Evolutionary conservation across 2,888 invertebrate genomes (phyloP).

Genomic region (Carterocephalus palaemon): DNA sequence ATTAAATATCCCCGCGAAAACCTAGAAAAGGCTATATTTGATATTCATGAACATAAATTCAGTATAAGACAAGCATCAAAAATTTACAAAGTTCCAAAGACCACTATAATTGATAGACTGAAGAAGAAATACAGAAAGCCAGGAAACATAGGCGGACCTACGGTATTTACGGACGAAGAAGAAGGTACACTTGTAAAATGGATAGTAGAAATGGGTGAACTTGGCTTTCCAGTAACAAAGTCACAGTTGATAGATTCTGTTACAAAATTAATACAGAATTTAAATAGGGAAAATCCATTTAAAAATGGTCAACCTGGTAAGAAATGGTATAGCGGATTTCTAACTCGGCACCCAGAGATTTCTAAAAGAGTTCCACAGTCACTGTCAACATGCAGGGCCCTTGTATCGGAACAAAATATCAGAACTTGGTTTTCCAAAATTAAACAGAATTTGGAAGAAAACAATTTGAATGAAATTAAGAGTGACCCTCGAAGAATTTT

Average conservation of each 20-base stretch:
- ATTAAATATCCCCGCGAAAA: conserved; percentile 17
- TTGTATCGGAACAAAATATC: conserved; percentile 8
- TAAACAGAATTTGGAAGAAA: conserved; percentile 10
- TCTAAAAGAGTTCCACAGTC: conserved; percentile 23
- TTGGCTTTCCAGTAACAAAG: conserved; percentile 30
- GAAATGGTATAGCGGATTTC: conserved; percentile 18
- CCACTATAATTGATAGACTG: conserved; percentile 15
- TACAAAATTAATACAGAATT: conserved; percentile 23
- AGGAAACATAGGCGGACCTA: conserved; percentile 22
- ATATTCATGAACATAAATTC: conserved; percentile 18
- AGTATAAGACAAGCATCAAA: conserved; percentile 20
- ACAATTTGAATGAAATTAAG: conserved; percentile 17
- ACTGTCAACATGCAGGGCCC: conserved; percentile 23
- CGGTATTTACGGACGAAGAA: background rate
- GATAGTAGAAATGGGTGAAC: conserved; percentile 30
- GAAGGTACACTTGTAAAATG: conserved; percentile 27
- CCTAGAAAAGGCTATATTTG: conserved; percentile 18
- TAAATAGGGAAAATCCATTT: conserved; percentile 26
- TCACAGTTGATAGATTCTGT: conserved; percentile 27
- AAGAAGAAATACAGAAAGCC: conserved; percentile 22
- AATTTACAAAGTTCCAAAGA: conserved; percentile 19
- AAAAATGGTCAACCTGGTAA: conserved; percentile 22
- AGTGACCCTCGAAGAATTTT: conserved; percentile 24
- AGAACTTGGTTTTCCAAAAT: conserved; percentile 25
- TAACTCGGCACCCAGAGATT: conserved; percentile 18